Conservation (phyloP, 2,113 vertebrate species). For the Charadrius vociferus region DNA sequence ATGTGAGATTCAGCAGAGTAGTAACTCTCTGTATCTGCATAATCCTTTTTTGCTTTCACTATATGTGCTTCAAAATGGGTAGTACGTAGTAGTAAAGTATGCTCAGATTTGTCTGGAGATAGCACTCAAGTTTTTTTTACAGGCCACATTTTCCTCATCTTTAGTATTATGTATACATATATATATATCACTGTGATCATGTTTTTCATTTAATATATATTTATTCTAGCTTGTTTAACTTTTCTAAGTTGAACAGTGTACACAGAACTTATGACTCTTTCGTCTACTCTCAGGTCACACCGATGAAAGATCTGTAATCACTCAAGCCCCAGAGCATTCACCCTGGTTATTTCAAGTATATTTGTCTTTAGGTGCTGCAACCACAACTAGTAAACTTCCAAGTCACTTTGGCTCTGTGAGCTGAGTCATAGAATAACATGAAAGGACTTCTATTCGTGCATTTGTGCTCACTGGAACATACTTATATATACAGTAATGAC, state of each 20-base stretch:
- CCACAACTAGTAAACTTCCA: background rate
- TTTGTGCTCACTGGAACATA: constrained; percentile 5
- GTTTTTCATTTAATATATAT: background rate
- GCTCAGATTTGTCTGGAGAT: background rate
- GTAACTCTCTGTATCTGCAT: background rate
- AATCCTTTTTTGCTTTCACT: background rate
- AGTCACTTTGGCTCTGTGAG: background rate
- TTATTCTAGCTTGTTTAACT: background rate
- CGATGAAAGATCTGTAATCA: background rate
- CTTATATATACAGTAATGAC: background rate
- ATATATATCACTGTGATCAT: background rate
- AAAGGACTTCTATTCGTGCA: background rate
- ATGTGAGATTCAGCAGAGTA: background rate
- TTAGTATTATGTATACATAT: background rate
- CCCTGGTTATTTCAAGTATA: background rate
- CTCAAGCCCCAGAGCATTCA: background rate
- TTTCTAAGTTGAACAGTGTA: background rate
- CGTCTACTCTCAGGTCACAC: background rate
- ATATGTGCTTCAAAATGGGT: background rate
- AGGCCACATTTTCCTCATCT: background rate
- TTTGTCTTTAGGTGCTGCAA: constrained; percentile 23
- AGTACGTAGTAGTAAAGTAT: background rate
- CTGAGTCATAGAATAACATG: constrained; percentile 11
- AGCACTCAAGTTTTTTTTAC: background rate
- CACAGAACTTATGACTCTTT: background rate